These are phyloP conservation scores for Adineta ricciae DNA, from an alignment of 2,888 invertebrate species.

Conservation along the genomic window DNA sequence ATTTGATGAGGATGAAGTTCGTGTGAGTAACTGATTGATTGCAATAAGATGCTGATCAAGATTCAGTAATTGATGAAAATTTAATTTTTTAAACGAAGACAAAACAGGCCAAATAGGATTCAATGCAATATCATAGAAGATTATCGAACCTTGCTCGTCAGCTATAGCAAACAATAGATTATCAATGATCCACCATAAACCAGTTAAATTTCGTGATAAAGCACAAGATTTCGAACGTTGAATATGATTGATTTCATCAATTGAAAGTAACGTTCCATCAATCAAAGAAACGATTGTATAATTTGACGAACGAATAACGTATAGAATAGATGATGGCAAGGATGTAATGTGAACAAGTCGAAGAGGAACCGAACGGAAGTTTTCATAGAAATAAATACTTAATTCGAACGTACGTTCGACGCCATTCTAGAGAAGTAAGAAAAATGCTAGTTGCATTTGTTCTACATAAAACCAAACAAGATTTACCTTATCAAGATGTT, in stretches of 20 bases:
- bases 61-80: not conserved
- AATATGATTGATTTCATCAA: not conserved
- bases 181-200: not conserved
- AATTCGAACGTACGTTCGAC: not conserved
- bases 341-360: not conserved
- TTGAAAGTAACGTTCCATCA: not conserved
- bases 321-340: not conserved
- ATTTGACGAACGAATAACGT: not conserved
- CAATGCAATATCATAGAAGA: constrained; percentile 12
- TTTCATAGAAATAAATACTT: constrained; percentile 15
- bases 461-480: too few relatives aligned
- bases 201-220: not conserved
- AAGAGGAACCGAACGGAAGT: not conserved
- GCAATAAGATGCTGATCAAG: not conserved
- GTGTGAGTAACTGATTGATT: not conserved
- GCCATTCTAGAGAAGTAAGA: not conserved
- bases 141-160: not conserved
- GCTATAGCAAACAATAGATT: not conserved
- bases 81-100: not conserved
- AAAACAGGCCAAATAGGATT: constrained; percentile 18
- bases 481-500: not conserved
- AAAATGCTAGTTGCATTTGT: too few relatives aligned
- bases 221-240: constrained; percentile 1
- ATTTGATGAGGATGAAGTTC: not conserved
- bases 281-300: not conserved